phyloP scores from a whole-genome alignment of 2,113 vertebrate species.

The Periophthalmodon schlosseri region DNA sequence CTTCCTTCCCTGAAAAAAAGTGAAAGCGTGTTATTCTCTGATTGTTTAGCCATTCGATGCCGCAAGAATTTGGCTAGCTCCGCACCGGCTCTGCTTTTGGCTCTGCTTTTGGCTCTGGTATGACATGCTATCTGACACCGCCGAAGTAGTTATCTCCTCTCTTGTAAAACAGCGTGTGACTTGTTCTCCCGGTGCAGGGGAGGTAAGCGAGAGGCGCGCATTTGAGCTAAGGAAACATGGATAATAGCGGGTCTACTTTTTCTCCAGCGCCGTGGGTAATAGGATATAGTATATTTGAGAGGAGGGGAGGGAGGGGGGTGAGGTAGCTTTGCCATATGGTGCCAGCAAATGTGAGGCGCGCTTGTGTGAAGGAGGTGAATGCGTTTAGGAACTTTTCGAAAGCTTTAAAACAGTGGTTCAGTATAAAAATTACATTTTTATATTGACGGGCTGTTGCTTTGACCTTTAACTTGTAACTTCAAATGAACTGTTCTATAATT shows the following conservation, averaged over 20 bases:
- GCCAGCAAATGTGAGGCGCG: slow-evolving; percentile 37
- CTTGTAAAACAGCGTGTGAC: slow-evolving; percentile 69
- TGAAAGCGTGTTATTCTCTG: slow-evolving; percentile 33
- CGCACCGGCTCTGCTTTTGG: slow-evolving; percentile 24
- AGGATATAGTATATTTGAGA: slow-evolving; percentile 24
- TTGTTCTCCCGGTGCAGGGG: slow-evolving; percentile 65
- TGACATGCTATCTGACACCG: slow-evolving; percentile 64
- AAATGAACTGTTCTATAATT: too few relatives aligned
- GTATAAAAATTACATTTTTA: too few relatives aligned
- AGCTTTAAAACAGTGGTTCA: too few relatives aligned
- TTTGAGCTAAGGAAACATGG: slow-evolving; percentile 34
- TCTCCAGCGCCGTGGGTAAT: slow-evolving; percentile 46
- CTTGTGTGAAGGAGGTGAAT: slow-evolving; percentile 31
- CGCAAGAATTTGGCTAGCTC: slow-evolving; percentile 56
- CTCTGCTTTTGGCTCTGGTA: slow-evolving; percentile 53
- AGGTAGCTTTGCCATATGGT: slow-evolving; percentile 63
- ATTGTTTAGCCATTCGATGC: slow-evolving; percentile 65
- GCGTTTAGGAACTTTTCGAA: slow-evolving; percentile 15
- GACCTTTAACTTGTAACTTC: too few relatives aligned
- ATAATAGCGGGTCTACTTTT: slow-evolving; percentile 40
- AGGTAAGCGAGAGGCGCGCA: slow-evolving; percentile 48
- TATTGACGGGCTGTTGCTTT: too few relatives aligned
- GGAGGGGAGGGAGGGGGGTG: slow-evolving; percentile 30
- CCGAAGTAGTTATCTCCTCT: slow-evolving; percentile 57
- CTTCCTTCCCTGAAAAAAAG: slow-evolving; percentile 39